These are phyloP conservation scores for Periophthalmus modestus DNA, from an alignment of 2,113 vertebrate species.

Conservation along the genomic window DNA sequence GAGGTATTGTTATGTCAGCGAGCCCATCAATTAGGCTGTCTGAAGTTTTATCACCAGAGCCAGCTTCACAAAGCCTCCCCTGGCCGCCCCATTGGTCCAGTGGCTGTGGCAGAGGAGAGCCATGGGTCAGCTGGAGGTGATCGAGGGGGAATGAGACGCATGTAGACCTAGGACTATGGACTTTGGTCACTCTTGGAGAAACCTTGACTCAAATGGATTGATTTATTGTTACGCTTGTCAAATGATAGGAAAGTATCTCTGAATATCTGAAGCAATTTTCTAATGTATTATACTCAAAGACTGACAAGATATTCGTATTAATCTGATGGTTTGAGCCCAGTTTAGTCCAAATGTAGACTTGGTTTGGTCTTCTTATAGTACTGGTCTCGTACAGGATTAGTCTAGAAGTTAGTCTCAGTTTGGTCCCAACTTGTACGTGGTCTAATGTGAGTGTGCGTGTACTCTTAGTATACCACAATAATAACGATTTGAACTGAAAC, in stretches of 20 bases:
- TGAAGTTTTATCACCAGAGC: conserved; percentile 99
- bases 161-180: conserved; percentile 32
- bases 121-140: conserved; percentile 90
- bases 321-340: no score
- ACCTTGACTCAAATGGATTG: neutral
- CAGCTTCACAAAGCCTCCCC: conserved; percentile 89
- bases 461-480: no score
- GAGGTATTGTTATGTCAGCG: conserved; percentile 98
- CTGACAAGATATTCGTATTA: no score
- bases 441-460: no score
- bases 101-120: conserved; percentile 87
- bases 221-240: neutral
- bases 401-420: no score
- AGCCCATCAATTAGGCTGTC: conserved; percentile 99
- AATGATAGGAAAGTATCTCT: neutral
- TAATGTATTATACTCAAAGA: no score
- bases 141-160: conserved; percentile 83
- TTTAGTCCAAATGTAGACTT: no score
- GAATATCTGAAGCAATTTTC: no score
- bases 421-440: no score
- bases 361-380: no score
- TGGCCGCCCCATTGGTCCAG: conserved; percentile 81
- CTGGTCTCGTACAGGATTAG: no score
- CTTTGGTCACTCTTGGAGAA: neutral
- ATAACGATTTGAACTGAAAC: no score